Evolutionary conservation across 2,888 invertebrate genomes (phyloP).

Genomic region (Philhelius pedissequus): DNA sequence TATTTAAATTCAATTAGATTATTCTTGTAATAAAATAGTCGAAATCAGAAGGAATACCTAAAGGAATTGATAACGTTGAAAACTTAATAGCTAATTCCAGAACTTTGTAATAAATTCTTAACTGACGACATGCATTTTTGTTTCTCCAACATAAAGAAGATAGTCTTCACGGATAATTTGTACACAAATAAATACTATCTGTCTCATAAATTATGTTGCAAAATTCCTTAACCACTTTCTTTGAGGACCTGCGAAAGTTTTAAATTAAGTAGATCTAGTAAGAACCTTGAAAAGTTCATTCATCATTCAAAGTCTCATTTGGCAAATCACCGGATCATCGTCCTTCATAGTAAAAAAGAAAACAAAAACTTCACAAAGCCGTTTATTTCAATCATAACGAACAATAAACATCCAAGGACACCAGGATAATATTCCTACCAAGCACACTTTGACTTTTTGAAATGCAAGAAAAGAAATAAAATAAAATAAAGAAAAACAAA

Average conservation of each 20-base stretch:
- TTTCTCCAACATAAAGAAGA: not conserved
- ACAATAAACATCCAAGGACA: conserved; percentile 39
- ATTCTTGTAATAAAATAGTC: too few relatives aligned
- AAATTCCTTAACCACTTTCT: not conserved
- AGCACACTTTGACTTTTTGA: conserved; percentile 24
- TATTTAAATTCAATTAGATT: too few relatives aligned
- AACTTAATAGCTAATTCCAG: too few relatives aligned
- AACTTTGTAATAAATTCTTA: not conserved
- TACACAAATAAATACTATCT: not conserved
- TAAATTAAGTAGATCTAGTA: not conserved
- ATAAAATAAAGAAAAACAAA: not conserved
- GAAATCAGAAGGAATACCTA: too few relatives aligned
- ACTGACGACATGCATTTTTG: not conserved
- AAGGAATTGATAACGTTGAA: too few relatives aligned
- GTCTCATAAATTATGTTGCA: not conserved
- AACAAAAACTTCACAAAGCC: conserved; percentile 7
- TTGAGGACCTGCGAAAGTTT: not conserved
- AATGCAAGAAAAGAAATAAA: not conserved
- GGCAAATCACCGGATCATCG: conserved; percentile 24
- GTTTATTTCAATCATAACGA: conserved; percentile 49
- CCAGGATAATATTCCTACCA: conserved; percentile 5
- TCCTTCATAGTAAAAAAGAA: not conserved
- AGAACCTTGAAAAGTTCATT: conserved; percentile 46
- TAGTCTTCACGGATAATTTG: not conserved
- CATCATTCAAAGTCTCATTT: conserved; percentile 25